A percentile compares a stretch with the other conserved stretches of the same genome.
Conservation (phyloP, 2,113 vertebrate genomes). For the Percopsis transmontana region DNA sequence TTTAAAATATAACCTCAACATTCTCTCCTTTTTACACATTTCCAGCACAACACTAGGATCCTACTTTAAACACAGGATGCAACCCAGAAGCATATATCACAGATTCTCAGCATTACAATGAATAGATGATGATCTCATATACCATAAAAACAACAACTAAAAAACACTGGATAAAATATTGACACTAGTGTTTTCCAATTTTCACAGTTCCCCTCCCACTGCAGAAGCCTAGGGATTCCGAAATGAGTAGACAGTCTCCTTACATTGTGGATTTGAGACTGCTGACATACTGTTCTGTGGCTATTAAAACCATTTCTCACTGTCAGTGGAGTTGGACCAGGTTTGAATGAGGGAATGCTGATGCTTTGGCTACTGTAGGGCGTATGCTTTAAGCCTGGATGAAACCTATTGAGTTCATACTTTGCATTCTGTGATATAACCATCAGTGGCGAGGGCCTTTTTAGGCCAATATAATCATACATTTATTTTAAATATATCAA, state of each 20-base stretch:
- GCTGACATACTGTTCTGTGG: slow-evolving; percentile 74
- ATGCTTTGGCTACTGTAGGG: slow-evolving; percentile 56
- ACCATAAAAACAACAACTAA: slow-evolving; percentile 17
- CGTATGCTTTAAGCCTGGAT: slow-evolving; percentile 16
- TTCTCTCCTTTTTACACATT: slow-evolving; percentile 5
- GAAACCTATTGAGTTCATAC: slow-evolving; percentile 26
- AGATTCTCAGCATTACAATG: slow-evolving; percentile 5
- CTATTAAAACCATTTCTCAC: slow-evolving; percentile 80
- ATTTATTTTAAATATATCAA: no score
- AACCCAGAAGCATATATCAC: background rate
- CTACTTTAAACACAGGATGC: background rate
- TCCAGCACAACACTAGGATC: background rate
- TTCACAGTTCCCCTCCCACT: slow-evolving; percentile 49
- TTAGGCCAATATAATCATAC: no score
- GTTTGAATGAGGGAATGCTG: slow-evolving; percentile 63
- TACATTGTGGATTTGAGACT: slow-evolving; percentile 67
- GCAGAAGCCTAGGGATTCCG: slow-evolving; percentile 46
- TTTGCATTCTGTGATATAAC: slow-evolving; percentile 27
- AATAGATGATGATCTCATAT: slow-evolving; percentile 39
- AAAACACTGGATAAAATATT: slow-evolving; percentile 29
- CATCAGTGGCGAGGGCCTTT: background rate
- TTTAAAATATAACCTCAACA: background rate
- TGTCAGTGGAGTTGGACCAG: slow-evolving; percentile 64
- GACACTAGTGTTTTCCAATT: slow-evolving; percentile 58
- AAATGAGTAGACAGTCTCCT: slow-evolving; percentile 54